Percentiles rank a stretch among this genome's conserved stretches.
These are phyloP conservation scores for Odocoileus virginianus DNA, from an alignment of 2,113 vertebrate genomes.

Conservation along the genomic window DNA sequence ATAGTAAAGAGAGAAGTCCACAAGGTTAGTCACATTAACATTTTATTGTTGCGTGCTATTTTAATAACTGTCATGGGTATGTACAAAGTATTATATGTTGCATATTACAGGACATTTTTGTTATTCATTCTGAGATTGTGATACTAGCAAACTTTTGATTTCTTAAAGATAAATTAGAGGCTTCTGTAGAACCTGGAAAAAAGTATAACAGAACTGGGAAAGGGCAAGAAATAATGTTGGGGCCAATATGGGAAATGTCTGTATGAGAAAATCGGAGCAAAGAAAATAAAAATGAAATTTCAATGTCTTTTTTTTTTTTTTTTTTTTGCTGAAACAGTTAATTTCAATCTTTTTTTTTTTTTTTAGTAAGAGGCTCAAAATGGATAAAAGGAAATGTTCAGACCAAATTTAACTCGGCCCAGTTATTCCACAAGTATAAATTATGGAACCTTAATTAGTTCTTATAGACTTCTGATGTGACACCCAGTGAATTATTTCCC, in stretches of 20 bases:
- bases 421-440: neutral
- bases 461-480: neutral
- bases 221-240: neutral
- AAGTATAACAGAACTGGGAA: neutral
- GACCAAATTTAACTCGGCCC: neutral
- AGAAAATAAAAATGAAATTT: neutral
- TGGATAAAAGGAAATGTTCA: neutral
- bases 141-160: neutral
- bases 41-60: neutral
- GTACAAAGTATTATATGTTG: neutral
- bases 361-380: neutral
- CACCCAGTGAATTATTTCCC: slow-evolving; percentile 4
- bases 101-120: neutral
- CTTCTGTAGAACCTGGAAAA: neutral
- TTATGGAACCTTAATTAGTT: neutral
- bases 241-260: neutral
- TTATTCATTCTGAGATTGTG: neutral
- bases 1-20: neutral
- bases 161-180: neutral
- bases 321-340: neutral
- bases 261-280: neutral
- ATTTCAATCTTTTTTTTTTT: neutral
- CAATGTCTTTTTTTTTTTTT: neutral
- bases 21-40: neutral
- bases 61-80: neutral